Conservation (phyloP, 2,888 invertebrate genomes). For the Cyaniris semiargus region DNA sequence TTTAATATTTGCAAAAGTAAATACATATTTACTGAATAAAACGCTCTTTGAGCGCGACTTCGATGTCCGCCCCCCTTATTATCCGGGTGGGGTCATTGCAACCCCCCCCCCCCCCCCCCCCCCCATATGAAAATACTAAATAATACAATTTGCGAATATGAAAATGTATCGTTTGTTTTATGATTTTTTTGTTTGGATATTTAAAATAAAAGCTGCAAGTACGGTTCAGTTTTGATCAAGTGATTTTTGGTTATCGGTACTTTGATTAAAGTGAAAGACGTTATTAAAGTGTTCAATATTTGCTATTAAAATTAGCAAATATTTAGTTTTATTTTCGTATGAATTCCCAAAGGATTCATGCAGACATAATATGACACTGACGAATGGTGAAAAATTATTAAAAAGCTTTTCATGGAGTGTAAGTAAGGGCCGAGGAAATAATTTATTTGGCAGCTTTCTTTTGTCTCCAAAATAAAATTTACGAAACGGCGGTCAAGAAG, state of each 20-base stretch:
- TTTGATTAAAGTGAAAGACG: too few species aligned
- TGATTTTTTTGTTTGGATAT: not conserved
- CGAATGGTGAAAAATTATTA: not conserved
- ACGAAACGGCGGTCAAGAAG: not conserved
- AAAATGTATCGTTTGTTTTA: conserved; percentile 7
- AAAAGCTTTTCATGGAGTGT: not conserved
- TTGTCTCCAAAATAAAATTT: not conserved
- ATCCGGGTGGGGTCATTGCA: conserved; percentile 67
- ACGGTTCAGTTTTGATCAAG: not conserved
- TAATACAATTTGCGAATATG: conserved; percentile 37
- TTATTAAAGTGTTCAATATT: too few species aligned
- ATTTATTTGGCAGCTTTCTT: not conserved
- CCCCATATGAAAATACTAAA: too few species aligned
- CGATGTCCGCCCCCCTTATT: conserved; percentile 67
- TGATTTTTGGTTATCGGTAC: not conserved
- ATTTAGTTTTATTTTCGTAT: too few species aligned
- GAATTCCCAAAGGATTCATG: too few species aligned
- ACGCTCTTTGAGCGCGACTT: conserved; percentile 58
- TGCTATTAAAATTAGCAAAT: too few species aligned
- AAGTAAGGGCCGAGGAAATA: not conserved
- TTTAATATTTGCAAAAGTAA: not conserved
- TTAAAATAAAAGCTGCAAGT: not conserved
- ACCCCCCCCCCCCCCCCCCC: too few species aligned
- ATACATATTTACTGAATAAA: conserved; percentile 54
- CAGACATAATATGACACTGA: too few species aligned